Evolutionary conservation across 2,113 vertebrate species (phyloP), one percentile per base, ranked within the genome.

Genomic region (Xenus cinereus): DNA sequence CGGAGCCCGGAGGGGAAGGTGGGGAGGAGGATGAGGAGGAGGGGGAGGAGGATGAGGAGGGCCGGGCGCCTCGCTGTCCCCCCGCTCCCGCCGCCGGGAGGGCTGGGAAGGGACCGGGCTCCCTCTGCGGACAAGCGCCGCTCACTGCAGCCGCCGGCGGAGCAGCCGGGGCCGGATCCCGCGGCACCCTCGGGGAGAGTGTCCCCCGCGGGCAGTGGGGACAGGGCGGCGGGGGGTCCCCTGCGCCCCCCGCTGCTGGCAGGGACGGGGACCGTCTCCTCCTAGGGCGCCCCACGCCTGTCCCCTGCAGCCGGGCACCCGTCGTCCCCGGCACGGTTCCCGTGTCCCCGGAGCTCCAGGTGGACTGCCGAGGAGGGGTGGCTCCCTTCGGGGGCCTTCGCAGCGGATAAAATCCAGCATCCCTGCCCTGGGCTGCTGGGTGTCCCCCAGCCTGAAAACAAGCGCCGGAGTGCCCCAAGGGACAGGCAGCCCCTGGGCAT

Each of bases 311-410:
- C 37, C 2, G 3, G n/a, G 50, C 62, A 54, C 27, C 13, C 62
- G 5, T 20, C 3, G 2, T n/a, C 26, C 50, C 41, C 54, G 46
- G 28, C n/a, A 14, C 0, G 0, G 24, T 39, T 62, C 9, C 0
- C 3, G 13, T 33, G 20, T 63, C 30, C 28, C 39, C 30, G 46
- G 59, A 89, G 23, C 50, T 75, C 43, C 27, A 3, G 3, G 3
- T 3, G 17, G 35, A 24, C 45, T 46, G 26, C 48, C 33, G 43
- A 16, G 17, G 43, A 16, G 17, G 32, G 4, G 2, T 26, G 41
- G 19, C 11, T 78, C 45, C 23, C 48, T 48, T 43, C 2, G 5
- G 69, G 39, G n/a, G 24, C 4, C 2, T 39, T 79, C 77, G 67
- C 28, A 63, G 60, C 41, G 35, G 35, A 64, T 83, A 76, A 85